These are phyloP conservation scores for Microctonus hyperodae DNA, from an alignment of 2,888 invertebrate species.

Conservation along the genomic window DNA sequence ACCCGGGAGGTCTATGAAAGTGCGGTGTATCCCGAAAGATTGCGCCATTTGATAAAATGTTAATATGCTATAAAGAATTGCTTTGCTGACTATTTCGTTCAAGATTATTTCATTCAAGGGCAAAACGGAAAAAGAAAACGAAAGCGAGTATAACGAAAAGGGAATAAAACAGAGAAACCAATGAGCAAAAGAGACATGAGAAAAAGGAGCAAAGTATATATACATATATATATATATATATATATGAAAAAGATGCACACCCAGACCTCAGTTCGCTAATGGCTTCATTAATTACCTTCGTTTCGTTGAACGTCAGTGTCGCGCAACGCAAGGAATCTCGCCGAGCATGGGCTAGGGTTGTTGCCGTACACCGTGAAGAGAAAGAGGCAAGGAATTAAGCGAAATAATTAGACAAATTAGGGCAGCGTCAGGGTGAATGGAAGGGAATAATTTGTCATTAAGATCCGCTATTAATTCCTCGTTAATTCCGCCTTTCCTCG, in stretches of 20 bases:
- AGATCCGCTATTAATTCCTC: conserved; percentile 63
- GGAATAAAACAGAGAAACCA: background rate
- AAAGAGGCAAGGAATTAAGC: conserved; percentile 56
- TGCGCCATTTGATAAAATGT: conserved; percentile 27
- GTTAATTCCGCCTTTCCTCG: conserved; percentile 64
- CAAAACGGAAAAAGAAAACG: background rate
- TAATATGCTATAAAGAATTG: conserved; percentile 29
- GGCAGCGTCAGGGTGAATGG: conserved; percentile 53
- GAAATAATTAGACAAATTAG: conserved; percentile 64
- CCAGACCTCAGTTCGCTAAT: conserved; percentile 50
- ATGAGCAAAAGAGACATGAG: background rate
- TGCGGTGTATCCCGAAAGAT: conserved; percentile 24
- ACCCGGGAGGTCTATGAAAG: conserved; percentile 23
- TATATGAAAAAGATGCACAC: conserved; percentile 34
- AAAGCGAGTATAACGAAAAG: background rate
- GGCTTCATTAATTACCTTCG: conserved; percentile 61
- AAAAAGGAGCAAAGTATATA: background rate
- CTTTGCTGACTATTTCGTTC: conserved; percentile 4
- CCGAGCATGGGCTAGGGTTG: conserved; percentile 43
- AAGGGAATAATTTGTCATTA: conserved; percentile 61
- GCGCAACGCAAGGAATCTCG: conserved; percentile 56
- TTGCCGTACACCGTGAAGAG: conserved; percentile 9
- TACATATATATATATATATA: no score
- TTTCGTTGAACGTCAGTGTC: conserved; percentile 51
- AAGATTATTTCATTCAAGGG: conserved; percentile 2